Evolutionary conservation across 1,140 invertebrate species (phyloP), one percentile per base, ranked within the genome.

Genomic region (Bombus superbus): DNA sequence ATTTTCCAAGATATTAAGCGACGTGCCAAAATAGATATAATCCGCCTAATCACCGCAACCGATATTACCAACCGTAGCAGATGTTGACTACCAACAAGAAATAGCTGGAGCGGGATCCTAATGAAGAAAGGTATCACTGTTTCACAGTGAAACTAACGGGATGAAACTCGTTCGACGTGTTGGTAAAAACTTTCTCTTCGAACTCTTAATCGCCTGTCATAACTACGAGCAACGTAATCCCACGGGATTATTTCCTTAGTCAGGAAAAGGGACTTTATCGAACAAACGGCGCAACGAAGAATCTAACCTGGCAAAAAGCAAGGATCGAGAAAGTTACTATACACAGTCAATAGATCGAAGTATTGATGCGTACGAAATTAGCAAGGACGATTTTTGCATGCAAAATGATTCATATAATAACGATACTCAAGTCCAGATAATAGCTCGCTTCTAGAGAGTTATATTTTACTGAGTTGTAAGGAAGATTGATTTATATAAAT

Each of bases 141-240:
- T 69, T 32, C 47, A 28, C 22, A 28, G 38, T n/a, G 79, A 42
- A 72, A 72, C 9, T 9, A n/a, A 44, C 44, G 13, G 32, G 28
- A 80, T 53, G 62, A 69, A 69, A 80, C 28, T 40, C 69, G 69
- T 83, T 74, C 38, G 57, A 57, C 38, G 38, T 10, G 53, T 5
- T 15, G 18, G 25, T 44, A 83, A 68, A 57, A 83, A 77, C 35
- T 77, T 68, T 32, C 28, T 6, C 69, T 18, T 42, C 42, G 38
- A 77, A 57, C 73, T 77, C 81, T 69, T 83, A 68, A 83, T 83
- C 44, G 66, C 28, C 35, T 68, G 74, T 68, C 81, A 77, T 38
- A 71, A 74, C 53, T 64, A n/a, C 40, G 59, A 15, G 25, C 44
- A 6, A 35, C n/a, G 44, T 74, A 74, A 74, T 74, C 25, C 9